Evolutionary conservation across 92 coral and sea anemone genomes (phyloP).

Genomic region (Blastomussa wellsi): DNA sequence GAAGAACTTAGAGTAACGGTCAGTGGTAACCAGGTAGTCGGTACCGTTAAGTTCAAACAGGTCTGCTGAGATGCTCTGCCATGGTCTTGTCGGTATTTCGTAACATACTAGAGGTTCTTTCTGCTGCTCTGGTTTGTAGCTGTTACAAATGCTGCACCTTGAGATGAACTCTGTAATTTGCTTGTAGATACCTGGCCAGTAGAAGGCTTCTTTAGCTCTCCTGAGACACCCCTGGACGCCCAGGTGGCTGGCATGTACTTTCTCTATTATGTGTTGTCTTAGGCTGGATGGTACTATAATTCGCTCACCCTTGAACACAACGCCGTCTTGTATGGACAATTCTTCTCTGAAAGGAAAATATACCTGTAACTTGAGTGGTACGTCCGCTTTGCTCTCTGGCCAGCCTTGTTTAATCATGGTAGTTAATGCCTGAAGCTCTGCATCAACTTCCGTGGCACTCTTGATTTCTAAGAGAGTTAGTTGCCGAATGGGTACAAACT

Average conservation of each 20-base stretch:
- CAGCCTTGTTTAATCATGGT: conserved; percentile 39
- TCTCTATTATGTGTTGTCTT: conserved; percentile 3
- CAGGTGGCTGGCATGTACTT: conserved; percentile 3
- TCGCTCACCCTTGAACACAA: conserved; percentile 45
- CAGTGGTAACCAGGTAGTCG: conserved; percentile 41
- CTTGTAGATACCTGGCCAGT: no score
- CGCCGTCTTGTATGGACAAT: no score
- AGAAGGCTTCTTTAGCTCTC: no score
- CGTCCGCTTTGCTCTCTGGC: conserved; percentile 43
- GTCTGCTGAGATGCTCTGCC: conserved; percentile 35
- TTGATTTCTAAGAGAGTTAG: conserved; percentile 26
- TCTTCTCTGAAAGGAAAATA: conserved; percentile 36
- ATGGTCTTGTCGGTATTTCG: no score
- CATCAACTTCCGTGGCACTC: no score
- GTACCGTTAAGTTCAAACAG: conserved; percentile 31
- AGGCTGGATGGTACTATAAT: conserved; percentile 15
- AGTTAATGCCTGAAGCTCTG: conserved; percentile 35
- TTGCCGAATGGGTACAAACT: conserved; percentile 23
- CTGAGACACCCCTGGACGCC: conserved; percentile 11
- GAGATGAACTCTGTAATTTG: no score
- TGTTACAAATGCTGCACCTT: no score
- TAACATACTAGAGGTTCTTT: no score
- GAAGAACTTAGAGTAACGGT: conserved; percentile 39
- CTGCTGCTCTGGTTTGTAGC: no score
- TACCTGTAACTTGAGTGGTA: conserved; percentile 19